These are phyloP conservation scores for Shinisaurus crocodilurus DNA, from an alignment of 2,113 vertebrate genomes.

Conservation along the genomic window DNA sequence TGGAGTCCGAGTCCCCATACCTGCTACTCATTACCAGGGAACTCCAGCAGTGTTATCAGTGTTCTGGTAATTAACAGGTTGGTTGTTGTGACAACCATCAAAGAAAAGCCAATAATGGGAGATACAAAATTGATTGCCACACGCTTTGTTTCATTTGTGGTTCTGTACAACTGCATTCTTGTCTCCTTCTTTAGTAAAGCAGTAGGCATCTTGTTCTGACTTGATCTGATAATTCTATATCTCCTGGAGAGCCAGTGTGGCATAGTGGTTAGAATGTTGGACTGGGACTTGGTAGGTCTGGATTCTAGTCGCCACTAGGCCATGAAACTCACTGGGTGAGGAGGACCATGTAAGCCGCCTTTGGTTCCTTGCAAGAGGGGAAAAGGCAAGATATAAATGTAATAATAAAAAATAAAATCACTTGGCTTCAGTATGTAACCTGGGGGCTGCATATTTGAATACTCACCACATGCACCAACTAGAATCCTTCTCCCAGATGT, in stretches of 20 bases:
- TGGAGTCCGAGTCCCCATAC: too few species aligned
- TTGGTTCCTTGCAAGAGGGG: too few species aligned
- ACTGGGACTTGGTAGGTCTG: too few species aligned
- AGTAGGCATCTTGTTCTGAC: neutral
- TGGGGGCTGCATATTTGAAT: neutral
- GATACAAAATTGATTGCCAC: neutral
- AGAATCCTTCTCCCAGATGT: neutral
- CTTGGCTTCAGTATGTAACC: neutral
- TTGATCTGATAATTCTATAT: neutral
- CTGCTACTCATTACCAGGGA: neutral
- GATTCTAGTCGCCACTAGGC: too few species aligned
- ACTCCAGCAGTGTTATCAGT: neutral
- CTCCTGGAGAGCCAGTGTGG: too few species aligned
- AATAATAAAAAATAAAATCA: too few species aligned
- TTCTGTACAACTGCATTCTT: neutral
- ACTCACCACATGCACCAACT: neutral
- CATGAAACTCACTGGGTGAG: too few species aligned
- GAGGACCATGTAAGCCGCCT: too few species aligned
- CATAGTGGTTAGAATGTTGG: too few species aligned
- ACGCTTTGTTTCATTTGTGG: neutral
- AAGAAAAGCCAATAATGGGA: neutral
- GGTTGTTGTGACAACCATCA: neutral
- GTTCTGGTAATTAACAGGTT: slow-evolving; percentile 8
- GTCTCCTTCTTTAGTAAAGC: neutral
- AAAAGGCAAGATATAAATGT: too few species aligned